Conservation (phyloP, 2,888 invertebrate genomes). For the Calameuta idolon region DNA sequence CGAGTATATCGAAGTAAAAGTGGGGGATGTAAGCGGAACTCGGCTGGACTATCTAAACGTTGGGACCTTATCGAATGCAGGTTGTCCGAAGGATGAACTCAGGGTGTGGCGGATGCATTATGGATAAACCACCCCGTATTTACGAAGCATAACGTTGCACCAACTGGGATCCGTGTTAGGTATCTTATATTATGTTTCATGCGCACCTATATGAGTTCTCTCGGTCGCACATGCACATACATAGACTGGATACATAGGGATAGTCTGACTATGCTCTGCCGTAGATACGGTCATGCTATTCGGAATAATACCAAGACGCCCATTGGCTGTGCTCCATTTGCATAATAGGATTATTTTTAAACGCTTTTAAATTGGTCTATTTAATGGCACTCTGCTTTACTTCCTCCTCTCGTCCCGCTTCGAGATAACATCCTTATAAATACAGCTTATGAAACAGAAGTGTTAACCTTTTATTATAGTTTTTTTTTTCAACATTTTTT, state of each 20-base stretch:
- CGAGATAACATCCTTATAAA: slow-evolving; percentile 10
- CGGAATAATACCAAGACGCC: not conserved
- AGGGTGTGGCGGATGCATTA: slow-evolving; percentile 46
- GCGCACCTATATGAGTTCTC: slow-evolving; percentile 16
- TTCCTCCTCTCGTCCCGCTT: not conserved
- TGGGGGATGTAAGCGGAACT: not conserved
- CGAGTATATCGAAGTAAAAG: not conserved
- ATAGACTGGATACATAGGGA: not conserved
- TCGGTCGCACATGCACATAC: not conserved
- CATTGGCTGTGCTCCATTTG: slow-evolving; percentile 6
- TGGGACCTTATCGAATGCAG: not conserved
- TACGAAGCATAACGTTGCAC: slow-evolving; percentile 32
- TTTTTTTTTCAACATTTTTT: not conserved
- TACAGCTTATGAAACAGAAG: slow-evolving; percentile 5
- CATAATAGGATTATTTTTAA: slow-evolving; percentile 30
- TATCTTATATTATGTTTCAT: slow-evolving; percentile 40
- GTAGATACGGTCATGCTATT: not conserved
- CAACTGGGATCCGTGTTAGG: slow-evolving; percentile 35
- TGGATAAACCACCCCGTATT: slow-evolving; percentile 37
- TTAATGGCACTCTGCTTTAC: slow-evolving; percentile 15
- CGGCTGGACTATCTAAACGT: not conserved
- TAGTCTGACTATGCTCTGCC: not conserved
- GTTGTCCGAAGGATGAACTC: slow-evolving; percentile 26
- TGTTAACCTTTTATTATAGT: not conserved
- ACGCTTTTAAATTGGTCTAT: slow-evolving; percentile 24